A percentile compares a stretch with the other conserved stretches of the same genome.
Conservation (phyloP, 2,797 vertebrate species). For the Pterois miles region DNA sequence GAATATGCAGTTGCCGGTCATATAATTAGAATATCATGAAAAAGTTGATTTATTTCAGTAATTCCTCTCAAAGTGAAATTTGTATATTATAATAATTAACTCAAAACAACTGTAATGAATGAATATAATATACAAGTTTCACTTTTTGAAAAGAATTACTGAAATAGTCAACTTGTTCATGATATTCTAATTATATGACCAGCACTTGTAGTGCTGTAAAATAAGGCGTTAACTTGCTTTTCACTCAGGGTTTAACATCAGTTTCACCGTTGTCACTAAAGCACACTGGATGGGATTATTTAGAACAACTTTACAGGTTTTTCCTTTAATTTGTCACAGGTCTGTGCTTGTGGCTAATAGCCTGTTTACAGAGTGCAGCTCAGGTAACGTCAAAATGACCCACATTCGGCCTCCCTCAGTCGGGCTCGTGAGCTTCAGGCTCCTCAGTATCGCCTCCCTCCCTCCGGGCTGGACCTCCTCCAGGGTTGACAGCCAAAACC, state of each 20-base stretch:
- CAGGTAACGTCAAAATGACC: slow-evolving; percentile 25
- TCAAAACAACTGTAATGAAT: no score
- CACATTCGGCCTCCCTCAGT: background rate
- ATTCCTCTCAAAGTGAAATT: no score
- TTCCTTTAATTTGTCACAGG: background rate
- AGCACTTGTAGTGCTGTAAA: background rate
- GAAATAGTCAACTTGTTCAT: no score
- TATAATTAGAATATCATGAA: no score
- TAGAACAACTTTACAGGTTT: background rate
- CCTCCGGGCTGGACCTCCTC: slow-evolving; percentile 49
- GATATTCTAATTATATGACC: no score
- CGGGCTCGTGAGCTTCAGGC: background rate
- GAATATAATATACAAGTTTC: no score
- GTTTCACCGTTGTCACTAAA: background rate
- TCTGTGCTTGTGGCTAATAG: background rate
- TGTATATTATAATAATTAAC: no score
- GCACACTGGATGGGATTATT: background rate
- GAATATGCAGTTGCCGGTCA: no score
- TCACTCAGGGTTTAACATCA: no score
- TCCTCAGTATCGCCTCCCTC: slow-evolving; percentile 48
- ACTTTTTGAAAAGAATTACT: no score
- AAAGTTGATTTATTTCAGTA: no score
- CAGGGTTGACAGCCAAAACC: slow-evolving; percentile 67
- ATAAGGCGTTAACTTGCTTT: background rate
- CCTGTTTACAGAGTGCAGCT: slow-evolving; percentile 1